These are phyloP conservation scores for Mustelus asterias DNA, from an alignment of 2,113 vertebrate genomes.

Conservation along the genomic window DNA sequence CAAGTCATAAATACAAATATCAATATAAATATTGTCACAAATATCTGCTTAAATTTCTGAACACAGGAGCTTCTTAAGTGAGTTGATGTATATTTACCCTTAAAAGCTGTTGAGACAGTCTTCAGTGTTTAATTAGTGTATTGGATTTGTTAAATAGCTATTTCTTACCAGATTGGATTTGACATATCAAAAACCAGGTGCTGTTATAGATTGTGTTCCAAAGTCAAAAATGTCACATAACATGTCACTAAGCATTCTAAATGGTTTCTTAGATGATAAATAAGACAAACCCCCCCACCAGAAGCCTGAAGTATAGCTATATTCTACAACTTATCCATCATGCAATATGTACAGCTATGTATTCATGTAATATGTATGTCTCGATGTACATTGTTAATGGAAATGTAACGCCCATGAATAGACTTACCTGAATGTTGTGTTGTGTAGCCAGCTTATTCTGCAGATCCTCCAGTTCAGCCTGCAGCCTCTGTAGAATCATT, in stretches of 20 bases:
- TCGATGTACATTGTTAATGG: background rate
- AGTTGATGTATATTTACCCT: background rate
- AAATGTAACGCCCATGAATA: background rate
- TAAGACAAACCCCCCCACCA: background rate
- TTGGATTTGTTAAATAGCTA: background rate
- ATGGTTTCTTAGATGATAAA: background rate
- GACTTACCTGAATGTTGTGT: constrained; percentile 51
- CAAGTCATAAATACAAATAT: no score
- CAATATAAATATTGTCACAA: no score
- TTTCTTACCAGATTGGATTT: background rate
- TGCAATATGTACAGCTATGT: no score
- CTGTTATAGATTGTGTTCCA: background rate
- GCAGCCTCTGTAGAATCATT: constrained; percentile 53
- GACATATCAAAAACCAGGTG: background rate
- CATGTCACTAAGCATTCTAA: background rate
- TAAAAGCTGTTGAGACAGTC: background rate
- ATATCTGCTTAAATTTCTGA: background rate
- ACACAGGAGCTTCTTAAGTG: background rate
- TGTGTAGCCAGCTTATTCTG: constrained; percentile 49
- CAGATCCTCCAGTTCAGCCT: constrained; percentile 55
- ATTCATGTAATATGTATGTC: background rate
- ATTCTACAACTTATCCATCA: background rate
- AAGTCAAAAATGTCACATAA: background rate
- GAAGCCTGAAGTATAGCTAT: background rate
- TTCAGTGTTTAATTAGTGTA: background rate